phyloP scores from a whole-genome alignment of 2,888 invertebrate genomes.

The Nemoura dubitans region DNA sequence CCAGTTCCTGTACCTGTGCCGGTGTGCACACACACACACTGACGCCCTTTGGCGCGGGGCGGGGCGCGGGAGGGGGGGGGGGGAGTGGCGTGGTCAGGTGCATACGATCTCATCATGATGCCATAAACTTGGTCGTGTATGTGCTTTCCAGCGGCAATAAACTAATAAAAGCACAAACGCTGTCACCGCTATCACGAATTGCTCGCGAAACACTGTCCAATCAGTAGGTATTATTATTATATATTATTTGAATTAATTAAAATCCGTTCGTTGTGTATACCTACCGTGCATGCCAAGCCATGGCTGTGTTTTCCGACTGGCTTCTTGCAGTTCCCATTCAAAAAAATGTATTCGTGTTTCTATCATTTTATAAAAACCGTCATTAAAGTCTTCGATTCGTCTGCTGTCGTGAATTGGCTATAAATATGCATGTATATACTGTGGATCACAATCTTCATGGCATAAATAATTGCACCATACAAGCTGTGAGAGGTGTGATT shows the following conservation, averaged over 20 bases:
- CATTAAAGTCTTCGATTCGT: background rate
- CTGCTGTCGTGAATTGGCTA: background rate
- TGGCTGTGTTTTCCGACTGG: background rate
- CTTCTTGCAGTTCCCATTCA: background rate
- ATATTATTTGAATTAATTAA: background rate
- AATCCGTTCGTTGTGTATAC: background rate
- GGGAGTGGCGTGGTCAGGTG: background rate
- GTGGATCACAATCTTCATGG: background rate
- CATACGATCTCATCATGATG: background rate
- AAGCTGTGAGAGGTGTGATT: background rate
- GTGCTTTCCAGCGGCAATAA: background rate
- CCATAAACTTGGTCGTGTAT: constrained; percentile 5
- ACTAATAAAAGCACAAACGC: background rate
- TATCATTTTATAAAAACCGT: background rate
- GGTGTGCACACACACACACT: background rate
- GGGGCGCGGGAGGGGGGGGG: too few relatives aligned
- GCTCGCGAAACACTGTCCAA: background rate
- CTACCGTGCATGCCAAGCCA: background rate
- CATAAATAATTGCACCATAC: background rate
- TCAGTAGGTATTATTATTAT: background rate
- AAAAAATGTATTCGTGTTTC: too few relatives aligned
- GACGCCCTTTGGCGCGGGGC: background rate
- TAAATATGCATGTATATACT: background rate
- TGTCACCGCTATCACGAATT: background rate
- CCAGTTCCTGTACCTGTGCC: background rate